phyloP scores from a whole-genome alignment of 2,888 invertebrate genomes.

The Chrysotoxum bicinctum region DNA sequence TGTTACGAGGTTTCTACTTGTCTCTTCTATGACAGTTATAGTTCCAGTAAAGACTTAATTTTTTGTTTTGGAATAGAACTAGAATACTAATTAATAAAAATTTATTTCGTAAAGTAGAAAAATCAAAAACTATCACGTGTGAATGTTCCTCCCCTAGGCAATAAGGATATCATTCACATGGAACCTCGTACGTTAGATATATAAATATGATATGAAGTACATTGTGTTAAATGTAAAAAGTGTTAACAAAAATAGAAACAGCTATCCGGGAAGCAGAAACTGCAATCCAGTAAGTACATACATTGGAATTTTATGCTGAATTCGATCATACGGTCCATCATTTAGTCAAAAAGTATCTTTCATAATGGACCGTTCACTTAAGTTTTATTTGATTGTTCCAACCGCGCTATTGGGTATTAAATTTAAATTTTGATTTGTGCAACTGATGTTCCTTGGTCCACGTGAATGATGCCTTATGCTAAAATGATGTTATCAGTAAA shows the following conservation, averaged over 20 bases:
- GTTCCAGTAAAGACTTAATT: no score
- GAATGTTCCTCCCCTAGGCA: slow-evolving; percentile 62
- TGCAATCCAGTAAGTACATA: slow-evolving; percentile 54
- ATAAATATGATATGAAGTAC: slow-evolving; percentile 14
- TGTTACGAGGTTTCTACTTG: no score
- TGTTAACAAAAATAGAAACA: slow-evolving; percentile 12
- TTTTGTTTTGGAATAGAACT: background rate
- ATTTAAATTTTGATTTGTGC: slow-evolving; percentile 13
- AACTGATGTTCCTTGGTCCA: slow-evolving; percentile 59
- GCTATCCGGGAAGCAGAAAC: slow-evolving; percentile 20
- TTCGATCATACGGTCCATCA: slow-evolving; percentile 59
- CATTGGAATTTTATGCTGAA: slow-evolving; percentile 62
- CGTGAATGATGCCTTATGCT: slow-evolving; percentile 72
- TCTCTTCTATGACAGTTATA: no score
- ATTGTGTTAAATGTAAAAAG: slow-evolving; percentile 30
- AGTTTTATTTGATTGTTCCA: background rate
- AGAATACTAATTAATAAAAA: background rate
- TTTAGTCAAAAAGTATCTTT: slow-evolving; percentile 62
- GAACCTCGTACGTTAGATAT: slow-evolving; percentile 53
- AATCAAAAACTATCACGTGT: slow-evolving; percentile 31
- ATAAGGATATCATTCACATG: slow-evolving; percentile 72
- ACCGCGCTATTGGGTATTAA: slow-evolving; percentile 6
- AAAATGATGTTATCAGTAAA: slow-evolving; percentile 41
- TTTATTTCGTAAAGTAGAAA: background rate
- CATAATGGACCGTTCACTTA: slow-evolving; percentile 49